Conservation (phyloP, 2,888 invertebrate genomes). For the Trissonchulus sp. region DNA sequence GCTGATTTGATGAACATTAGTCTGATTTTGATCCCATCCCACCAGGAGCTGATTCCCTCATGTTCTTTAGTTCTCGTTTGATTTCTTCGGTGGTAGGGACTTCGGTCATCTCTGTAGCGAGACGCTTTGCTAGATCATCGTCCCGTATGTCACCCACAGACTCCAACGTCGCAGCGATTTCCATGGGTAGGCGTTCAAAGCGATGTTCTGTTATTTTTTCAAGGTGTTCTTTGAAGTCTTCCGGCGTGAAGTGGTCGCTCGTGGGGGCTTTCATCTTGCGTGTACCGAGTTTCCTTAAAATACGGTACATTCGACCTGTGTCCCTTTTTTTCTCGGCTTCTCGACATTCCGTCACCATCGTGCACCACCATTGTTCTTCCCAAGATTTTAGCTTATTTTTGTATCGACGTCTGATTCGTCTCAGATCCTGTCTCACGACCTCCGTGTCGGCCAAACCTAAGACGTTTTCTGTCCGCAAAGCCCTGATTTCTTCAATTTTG, state of each 20-base stretch:
- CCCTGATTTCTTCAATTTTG: neutral
- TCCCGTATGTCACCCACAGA: neutral
- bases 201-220: conserved; percentile 14
- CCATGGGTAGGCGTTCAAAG: conserved; percentile 7
- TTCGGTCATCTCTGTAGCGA: neutral
- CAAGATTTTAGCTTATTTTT: conserved; percentile 1
- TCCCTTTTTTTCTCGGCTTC: neutral
- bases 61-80: neutral
- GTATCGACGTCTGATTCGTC: neutral
- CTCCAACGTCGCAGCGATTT: conserved; percentile 11
- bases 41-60: conserved; percentile 18
- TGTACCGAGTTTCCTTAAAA: conserved; percentile 11
- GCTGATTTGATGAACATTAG: conserved; percentile 2
- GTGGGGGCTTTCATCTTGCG: conserved; percentile 4
- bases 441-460: neutral
- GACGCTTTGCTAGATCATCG: neutral
- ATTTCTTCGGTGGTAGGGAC: neutral
- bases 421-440: neutral
- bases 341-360: neutral
- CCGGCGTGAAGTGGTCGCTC: neutral
- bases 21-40: neutral
- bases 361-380: conserved; percentile 11
- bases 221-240: conserved; percentile 21
- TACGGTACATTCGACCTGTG: conserved; percentile 6
- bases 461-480: neutral